Percentiles rank a stretch among this genome's conserved stretches.
Conservation (phyloP, 92 coral and sea anemone species). For the Siderastrea radians region DNA sequence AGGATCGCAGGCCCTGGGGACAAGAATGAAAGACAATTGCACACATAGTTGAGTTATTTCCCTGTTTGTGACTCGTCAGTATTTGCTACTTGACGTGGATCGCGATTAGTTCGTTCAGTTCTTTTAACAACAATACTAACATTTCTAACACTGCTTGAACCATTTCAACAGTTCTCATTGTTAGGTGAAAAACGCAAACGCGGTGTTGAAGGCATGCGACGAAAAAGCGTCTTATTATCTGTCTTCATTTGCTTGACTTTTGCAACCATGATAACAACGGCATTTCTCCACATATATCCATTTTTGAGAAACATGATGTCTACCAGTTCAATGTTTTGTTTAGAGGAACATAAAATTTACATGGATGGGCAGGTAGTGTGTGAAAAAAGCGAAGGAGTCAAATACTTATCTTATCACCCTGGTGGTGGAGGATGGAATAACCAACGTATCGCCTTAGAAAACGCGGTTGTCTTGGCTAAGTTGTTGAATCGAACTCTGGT, state of each 20-base stretch:
- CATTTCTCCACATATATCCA: neutral
- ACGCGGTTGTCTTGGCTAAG: constrained; percentile 84
- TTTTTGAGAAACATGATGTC: too few relatives aligned
- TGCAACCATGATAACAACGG: neutral
- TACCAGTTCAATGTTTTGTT: neutral
- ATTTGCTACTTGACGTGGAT: too few relatives aligned
- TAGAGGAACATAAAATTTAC: constrained; percentile 29
- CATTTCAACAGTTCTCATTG: too few relatives aligned
- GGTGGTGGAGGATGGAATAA: constrained; percentile 99
- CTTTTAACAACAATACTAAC: too few relatives aligned
- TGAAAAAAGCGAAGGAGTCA: constrained; percentile 25
- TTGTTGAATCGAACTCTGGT: constrained; percentile 80
- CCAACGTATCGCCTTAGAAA: constrained; percentile 93
- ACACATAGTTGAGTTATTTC: too few relatives aligned
- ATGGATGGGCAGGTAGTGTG: constrained; percentile 67
- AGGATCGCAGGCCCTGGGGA: too few relatives aligned
- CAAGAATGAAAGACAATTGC: too few relatives aligned
- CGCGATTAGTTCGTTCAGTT: too few relatives aligned
- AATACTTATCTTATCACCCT: constrained; percentile 90
- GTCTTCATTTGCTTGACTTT: neutral
- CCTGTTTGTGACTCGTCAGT: too few relatives aligned
- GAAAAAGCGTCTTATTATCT: neutral
- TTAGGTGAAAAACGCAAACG: too few relatives aligned
- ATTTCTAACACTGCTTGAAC: too few relatives aligned
- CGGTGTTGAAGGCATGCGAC: neutral